Percentiles rank a stretch among this genome's conserved stretches.
Conservation (phyloP, 2,113 vertebrate species). For the Quiscalus mexicanus region DNA sequence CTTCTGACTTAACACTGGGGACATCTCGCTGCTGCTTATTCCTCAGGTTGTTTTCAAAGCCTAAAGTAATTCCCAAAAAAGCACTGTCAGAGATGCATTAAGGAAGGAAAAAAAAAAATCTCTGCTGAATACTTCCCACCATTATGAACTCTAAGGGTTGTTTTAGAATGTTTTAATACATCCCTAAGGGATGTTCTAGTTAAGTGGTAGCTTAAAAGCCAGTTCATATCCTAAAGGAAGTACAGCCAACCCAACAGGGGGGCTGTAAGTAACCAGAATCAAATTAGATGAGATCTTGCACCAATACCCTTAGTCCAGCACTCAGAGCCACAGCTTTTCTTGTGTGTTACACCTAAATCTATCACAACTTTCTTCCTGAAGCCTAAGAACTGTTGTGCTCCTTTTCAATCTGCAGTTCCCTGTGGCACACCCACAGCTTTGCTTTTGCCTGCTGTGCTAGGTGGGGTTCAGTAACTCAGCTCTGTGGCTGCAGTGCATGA, state of each 20-base stretch:
- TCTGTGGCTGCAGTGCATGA: neutral
- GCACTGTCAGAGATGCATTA: neutral
- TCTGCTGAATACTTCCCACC: neutral
- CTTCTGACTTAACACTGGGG: neutral
- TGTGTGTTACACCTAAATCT: neutral
- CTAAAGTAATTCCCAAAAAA: neutral
- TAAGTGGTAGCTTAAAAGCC: neutral
- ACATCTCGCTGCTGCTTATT: neutral
- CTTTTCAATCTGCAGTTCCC: neutral
- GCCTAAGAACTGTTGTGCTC: neutral
- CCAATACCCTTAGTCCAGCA: neutral
- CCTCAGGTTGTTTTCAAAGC: constrained; percentile 17
- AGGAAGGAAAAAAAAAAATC: neutral
- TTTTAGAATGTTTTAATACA: neutral
- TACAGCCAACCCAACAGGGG: neutral
- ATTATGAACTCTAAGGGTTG: neutral
- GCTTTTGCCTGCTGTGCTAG: neutral
- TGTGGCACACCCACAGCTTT: neutral
- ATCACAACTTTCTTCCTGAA: neutral
- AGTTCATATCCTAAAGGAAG: neutral
- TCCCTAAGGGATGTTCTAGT: neutral
- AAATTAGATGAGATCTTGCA: neutral
- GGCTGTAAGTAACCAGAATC: neutral
- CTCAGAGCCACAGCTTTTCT: neutral
- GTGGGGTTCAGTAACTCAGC: neutral